Base-by-base conservation (phyloP, 92 coral and sea anemone genomes). In the Isaurus tuberculatus region DNA sequence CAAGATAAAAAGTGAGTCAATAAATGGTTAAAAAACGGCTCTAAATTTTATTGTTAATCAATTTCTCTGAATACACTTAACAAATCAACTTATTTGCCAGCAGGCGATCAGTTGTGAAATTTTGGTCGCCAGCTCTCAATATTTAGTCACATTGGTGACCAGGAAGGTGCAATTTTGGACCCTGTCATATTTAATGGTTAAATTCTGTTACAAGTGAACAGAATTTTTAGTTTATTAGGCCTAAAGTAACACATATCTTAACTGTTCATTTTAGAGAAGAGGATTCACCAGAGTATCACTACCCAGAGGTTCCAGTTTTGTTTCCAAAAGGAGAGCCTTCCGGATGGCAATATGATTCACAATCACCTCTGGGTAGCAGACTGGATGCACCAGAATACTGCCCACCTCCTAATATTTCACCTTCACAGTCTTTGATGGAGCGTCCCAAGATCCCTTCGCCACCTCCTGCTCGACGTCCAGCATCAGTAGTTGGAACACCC, bases 361-460 rank as follows among this genome's bases (percentile, higher is more conserved):
- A 36, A 49, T 37, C 22, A 2, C 2, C 63, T 43, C 0, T 46
- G 26, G 36, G 31, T 53, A 58, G 30, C 8, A 36, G 53, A 20
- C 7, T 22, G 23, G 53, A 14, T 77, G 14, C 48, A 22, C 32
- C 82, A 2, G 82, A 58, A 1, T 57, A 58, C 64, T 77, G 82
- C 36, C 53, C 82, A 19, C 53, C 70, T 6, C 70, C 70, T 25
- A 36, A 77, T 77, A 7, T 33, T 57, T 25, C 31, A 10, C 23
- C 22, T 7, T 31, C 8, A 19, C 70, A 1, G 25, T 34, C 82
- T 4, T 53, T 67, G 22, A 64, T 11, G 22, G 31, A 57, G 20
- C 82, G 82, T 9, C 82, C 82, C 40, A 77, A 34, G 20, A 20
- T 20, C 26, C 82, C 82, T n/a, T 77, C 82, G 0, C 82, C 82